Conservation (phyloP, 2,888 invertebrate genomes). For the Tachina lurida region DNA sequence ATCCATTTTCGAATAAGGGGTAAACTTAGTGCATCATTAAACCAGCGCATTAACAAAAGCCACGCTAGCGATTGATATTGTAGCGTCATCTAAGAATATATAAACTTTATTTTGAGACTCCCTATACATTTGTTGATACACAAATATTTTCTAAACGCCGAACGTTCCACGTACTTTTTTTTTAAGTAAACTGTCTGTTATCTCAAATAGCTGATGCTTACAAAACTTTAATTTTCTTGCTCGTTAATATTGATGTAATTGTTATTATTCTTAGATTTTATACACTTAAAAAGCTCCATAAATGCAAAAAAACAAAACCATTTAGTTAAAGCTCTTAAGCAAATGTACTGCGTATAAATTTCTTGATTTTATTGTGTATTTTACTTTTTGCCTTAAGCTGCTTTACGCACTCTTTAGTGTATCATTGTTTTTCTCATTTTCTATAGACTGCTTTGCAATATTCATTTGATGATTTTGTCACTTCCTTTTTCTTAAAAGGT, state of each 20-base stretch:
- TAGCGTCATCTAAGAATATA: no score
- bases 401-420: neutral
- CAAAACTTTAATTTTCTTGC: neutral
- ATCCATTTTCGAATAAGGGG: no score
- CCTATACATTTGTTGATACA: no score
- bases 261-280: slow-evolving; percentile 5
- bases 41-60: no score
- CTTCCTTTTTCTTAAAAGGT: neutral
- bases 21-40: no score
- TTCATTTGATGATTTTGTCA: neutral
- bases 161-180: neutral
- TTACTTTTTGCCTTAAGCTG: slow-evolving; percentile 39
- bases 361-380: slow-evolving; percentile 10
- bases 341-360: slow-evolving; percentile 51
- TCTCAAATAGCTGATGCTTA: neutral
- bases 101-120: no score
- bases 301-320: slow-evolving; percentile 5
- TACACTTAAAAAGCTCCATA: neutral
- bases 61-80: no score
- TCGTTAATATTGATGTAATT: neutral
- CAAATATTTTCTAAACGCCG: no score
- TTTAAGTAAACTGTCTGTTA: neutral
- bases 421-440: neutral
- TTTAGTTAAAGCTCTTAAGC: slow-evolving; percentile 47
- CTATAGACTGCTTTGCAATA: neutral